Base-by-base conservation (phyloP, 2,113 vertebrate species). In the Meriones unguiculatus region DNA sequence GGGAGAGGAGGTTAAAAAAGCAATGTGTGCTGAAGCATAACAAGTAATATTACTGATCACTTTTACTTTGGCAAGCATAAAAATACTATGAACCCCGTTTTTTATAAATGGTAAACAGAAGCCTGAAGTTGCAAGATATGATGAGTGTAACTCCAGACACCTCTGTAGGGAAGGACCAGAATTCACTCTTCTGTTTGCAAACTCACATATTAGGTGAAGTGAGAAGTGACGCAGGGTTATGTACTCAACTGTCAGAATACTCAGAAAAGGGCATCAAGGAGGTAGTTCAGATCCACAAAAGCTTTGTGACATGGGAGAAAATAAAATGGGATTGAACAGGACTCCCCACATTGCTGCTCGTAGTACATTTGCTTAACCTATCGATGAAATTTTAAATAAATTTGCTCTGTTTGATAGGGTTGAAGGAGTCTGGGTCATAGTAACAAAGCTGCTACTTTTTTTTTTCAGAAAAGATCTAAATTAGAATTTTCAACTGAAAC, bases 401-500 rank as follows among this genome's bases (percentile, higher is more conserved):
- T 90, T 96, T 94, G 12, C 54, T 95, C 41, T 94, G 76, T 91
- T 95, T 95, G 90, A 67, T 75, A 97, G 82, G 75, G 17, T 82
- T 59, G 59, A 97, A 72, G 95, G 35, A 95, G 93, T 86, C 84
- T 92, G 86, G 85, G 73, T 97, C 35, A 62, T 50, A 59, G 82
- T 96, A 97, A 96, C 78, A 89, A 90, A 97, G 41, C 32, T 89
- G 92, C 96, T 89, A 87, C 96, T 86, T 84, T 10, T 17, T 52
- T 30, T 7, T 62, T 82, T 97, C 90, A 95, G 11, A 97, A 96
- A 96, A 93, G 13, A 28, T 3, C 52, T 84, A 97, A 98, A 98
- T 98, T 72, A 98, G 41, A 96, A 78, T 87, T 72, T 96, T 82
- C 1, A 87, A 95, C 77, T 96, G 72, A 80, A 97, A 97, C 97